A percentile compares a stretch with the other conserved stretches of the same genome.
Evolutionary conservation across 1,140 invertebrate species (phyloP).

Genomic region (Lasaia peninsularis): DNA sequence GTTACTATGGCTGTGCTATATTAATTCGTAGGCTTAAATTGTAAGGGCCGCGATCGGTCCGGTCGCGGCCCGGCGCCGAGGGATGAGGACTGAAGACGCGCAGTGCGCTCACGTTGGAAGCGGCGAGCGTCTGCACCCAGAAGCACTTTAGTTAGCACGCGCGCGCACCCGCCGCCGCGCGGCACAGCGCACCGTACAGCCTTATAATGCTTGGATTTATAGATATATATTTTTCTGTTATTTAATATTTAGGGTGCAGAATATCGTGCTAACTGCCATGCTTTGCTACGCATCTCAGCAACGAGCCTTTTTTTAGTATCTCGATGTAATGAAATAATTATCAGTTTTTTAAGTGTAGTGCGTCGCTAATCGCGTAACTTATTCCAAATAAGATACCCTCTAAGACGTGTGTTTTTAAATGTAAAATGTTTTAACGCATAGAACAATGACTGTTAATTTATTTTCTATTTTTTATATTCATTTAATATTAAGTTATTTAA

Average conservation of each 20-base stretch:
- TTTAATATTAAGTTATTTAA: conserved; percentile 71
- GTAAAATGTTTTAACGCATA: conserved; percentile 61
- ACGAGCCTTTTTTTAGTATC: conserved; percentile 52
- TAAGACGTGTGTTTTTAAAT: conserved; percentile 64
- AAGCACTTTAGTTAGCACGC: conserved; percentile 25
- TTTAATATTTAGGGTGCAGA: conserved; percentile 71
- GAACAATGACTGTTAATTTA: conserved; percentile 75
- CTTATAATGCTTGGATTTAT: conserved; percentile 58
- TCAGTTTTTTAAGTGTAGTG: conserved; percentile 5
- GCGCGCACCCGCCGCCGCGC: conserved; percentile 24
- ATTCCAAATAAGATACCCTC: conserved; percentile 66
- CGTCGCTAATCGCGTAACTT: conserved; percentile 54
- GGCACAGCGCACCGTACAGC: conserved; percentile 20
- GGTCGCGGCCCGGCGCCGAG: conserved; percentile 34
- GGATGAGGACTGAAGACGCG: conserved; percentile 24
- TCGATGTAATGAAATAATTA: conserved; percentile 38
- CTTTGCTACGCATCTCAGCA: conserved; percentile 66
- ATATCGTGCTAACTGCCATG: conserved; percentile 68
- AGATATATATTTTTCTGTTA: conserved; percentile 65
- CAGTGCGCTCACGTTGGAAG: conserved; percentile 25
- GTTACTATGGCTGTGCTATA: conserved; percentile 67
- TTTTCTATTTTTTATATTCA: conserved; percentile 60
- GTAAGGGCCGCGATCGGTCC: conserved; percentile 22
- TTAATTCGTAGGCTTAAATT: conserved; percentile 63
- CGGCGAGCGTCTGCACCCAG: conserved; percentile 3